Evolutionary conservation across 2,113 vertebrate genomes (phyloP).

Genomic region (human (Homo sapiens)): GRCh38 chr6:17985001-17985500

Average conservation of each 20-base stretch:
- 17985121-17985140: not conserved
- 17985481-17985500: slow-evolving; percentile 49
- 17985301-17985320: not conserved
- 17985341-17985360: slow-evolving; percentile 14
- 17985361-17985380: slow-evolving; percentile 8
- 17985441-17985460: slow-evolving; percentile 23
- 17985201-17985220: not conserved
- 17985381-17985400: slow-evolving; percentile 9
- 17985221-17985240: not conserved
- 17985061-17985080: slow-evolving; percentile 72
- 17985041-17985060: slow-evolving; percentile 74
- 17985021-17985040: slow-evolving; percentile 76
- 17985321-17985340: not conserved
- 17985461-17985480: not conserved
- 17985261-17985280: not conserved
- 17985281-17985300: not conserved
- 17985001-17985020: slow-evolving; percentile 77
- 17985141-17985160: not conserved
- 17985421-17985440: slow-evolving; percentile 36
- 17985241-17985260: not conserved
- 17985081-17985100: slow-evolving; percentile 26
- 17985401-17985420: slow-evolving; percentile 51
- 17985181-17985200: not conserved
- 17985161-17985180: not conserved
- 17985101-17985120: not conserved